Evolutionary conservation across 1,140 invertebrate species (phyloP), one percentile per base, ranked within the genome.

Genomic region (Apis florea): DNA sequence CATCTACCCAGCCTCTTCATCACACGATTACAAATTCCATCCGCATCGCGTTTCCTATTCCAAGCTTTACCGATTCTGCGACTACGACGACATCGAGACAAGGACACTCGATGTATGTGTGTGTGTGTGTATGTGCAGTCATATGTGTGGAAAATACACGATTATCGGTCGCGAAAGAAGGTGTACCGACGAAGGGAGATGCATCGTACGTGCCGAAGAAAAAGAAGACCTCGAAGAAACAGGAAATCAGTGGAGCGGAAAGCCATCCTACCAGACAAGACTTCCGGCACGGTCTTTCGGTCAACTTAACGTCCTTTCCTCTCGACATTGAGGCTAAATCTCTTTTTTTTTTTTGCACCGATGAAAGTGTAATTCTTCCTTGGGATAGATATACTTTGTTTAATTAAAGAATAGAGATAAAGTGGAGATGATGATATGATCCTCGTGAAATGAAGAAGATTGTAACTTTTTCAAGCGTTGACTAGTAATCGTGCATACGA

Each of bases 191-290:
- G 54, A 66, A 85, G 82, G 80, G 66, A 89, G 83, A 89, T 89
- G 82, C 69, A 63, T 64, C 53, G 78, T 85, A 86, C 88, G 81
- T 89, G 85, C n/a, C 6, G 51, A 17, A 84, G 68, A 79, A 85
- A 83, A 79, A 64, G 69, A 86, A 76, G 67, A 85, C 80, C 69
- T 67, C 70, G 61, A 72, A 72, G 77, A 85, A 88, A 83, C 82
- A 88, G 83, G 85, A 88, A 90, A 90, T 83, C 88, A 67, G 70
- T 81, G 77, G 71, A 70, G 68, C 81, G 82, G 76, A 86, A 90
- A 88, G 76, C 64, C 74, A 82, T 74, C 79, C 82, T 67, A 49
- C 63, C 70, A 85, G 81, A 84, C 79, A 70, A 70, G 40, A 63
- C 78, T 89, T 89, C 87, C 87, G 80, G 63, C 76, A 74, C 64